These are phyloP conservation scores for Danionella dracula DNA, from an alignment of 2,797 vertebrate genomes.

Conservation along the genomic window DNA sequence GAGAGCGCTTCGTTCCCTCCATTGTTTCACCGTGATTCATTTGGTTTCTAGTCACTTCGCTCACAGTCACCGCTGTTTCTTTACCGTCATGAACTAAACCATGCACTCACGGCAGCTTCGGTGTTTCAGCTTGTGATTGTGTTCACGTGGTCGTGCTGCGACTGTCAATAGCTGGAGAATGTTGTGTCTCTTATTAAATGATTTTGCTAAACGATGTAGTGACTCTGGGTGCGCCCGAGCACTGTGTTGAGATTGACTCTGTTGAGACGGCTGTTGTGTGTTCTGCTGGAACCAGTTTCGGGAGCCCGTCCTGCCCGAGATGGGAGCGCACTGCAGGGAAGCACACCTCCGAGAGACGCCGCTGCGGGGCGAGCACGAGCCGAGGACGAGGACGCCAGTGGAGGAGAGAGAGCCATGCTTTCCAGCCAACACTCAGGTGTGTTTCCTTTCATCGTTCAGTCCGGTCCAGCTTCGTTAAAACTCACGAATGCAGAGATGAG, in stretches of 20 bases:
- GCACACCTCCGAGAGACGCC: conserved; percentile 78
- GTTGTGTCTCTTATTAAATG: too few species aligned
- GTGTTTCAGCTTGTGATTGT: neutral
- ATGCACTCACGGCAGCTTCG: neutral
- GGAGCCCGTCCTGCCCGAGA: conserved; percentile 73
- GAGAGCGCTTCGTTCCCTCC: conserved; percentile 12
- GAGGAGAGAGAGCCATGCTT: conserved; percentile 77
- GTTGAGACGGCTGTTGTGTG: conserved; percentile 34
- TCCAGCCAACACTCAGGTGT: conserved; percentile 79
- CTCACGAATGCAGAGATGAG: too few species aligned
- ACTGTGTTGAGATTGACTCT: conserved; percentile 15
- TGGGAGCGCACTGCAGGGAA: conserved; percentile 71
- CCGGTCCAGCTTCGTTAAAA: too few species aligned
- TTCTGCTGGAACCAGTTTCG: conserved; percentile 67
- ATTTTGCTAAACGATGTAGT: too few species aligned
- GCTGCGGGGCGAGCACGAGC: conserved; percentile 79
- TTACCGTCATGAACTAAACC: conserved; percentile 25
- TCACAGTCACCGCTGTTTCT: conserved; percentile 20
- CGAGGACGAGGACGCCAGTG: conserved; percentile 64
- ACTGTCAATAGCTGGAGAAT: too few species aligned
- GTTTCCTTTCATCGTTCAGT: too few species aligned
- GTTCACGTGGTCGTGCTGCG: too few species aligned
- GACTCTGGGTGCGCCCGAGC: too few species aligned
- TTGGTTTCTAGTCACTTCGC: too few species aligned
- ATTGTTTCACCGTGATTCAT: conserved; percentile 24